These are phyloP conservation scores for Perithous albicinctus DNA, from an alignment of 2,888 invertebrate species.

Conservation along the genomic window DNA sequence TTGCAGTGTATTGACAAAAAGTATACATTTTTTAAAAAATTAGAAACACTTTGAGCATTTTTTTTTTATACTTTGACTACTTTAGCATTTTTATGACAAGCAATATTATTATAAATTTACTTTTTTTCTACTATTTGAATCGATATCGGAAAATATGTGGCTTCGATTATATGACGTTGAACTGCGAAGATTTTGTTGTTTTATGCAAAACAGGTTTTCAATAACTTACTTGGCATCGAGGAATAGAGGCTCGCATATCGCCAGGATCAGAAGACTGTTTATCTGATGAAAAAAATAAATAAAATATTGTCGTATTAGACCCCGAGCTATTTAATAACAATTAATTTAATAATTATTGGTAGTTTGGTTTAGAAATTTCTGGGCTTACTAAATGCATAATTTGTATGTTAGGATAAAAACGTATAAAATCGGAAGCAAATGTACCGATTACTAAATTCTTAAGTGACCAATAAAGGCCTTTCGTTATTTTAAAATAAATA, in stretches of 20 bases:
- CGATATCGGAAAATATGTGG: background rate
- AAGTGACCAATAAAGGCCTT: too few relatives aligned
- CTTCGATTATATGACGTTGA: background rate
- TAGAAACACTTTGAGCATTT: too few relatives aligned
- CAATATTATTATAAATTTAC: background rate
- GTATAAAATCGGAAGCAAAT: too few relatives aligned
- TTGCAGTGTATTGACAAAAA: too few relatives aligned
- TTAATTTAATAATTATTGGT: background rate
- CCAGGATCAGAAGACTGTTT: slow-evolving; percentile 65
- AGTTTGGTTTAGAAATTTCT: background rate
- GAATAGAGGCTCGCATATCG: slow-evolving; percentile 74
- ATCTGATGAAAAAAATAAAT: slow-evolving; percentile 26
- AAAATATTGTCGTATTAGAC: background rate
- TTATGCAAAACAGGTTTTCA: background rate
- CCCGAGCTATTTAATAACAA: background rate
- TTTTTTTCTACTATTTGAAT: background rate
- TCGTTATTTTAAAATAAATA: too few relatives aligned
- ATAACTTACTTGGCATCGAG: slow-evolving; percentile 73
- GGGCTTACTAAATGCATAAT: background rate
- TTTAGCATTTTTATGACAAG: too few relatives aligned
- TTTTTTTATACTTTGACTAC: too few relatives aligned
- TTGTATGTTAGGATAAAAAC: too few relatives aligned
- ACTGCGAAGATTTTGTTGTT: background rate
- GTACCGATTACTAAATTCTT: too few relatives aligned
- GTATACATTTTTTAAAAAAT: too few relatives aligned